Evolutionary conservation across 2,797 vertebrate genomes (phyloP), one percentile per base, ranked within the genome.

Genomic region (Oryzias sinensis): DNA sequence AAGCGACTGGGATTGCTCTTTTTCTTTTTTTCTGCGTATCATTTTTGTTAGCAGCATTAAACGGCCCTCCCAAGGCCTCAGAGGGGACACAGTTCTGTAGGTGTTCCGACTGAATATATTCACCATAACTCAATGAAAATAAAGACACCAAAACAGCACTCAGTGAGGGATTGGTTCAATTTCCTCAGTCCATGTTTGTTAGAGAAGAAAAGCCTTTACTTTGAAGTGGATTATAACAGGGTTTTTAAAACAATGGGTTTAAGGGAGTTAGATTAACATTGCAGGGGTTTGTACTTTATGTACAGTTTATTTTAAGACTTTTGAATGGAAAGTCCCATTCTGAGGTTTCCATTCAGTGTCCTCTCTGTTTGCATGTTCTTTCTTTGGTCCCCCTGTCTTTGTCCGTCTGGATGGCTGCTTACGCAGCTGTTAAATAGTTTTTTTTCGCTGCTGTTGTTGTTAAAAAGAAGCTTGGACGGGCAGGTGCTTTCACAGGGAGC

Each of bases 211-310:
- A 83, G 82, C 79, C 66, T 75, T 70, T 74, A 79, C 76, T 87
- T 90, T 90, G 87, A 89, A 88, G 77, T 83, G 76, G 83, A 87
- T 89, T 91, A 90, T 74, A 88, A 86, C 9, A 11, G 33, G 80
- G 76, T 88, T 89, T 73, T 89, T 72, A 76, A 84, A 86, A 86
- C 77, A 86, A 87, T 88, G 82, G 88, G 87, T 90, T 91, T 91
- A 91, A 82, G 66, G 66, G 84, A 80, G 85, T 84, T 87, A 88
- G 87, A 91, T 90, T 90, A 91, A 90, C 84, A 80, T 88, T 87
- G 86, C 81, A 80, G 78, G 76, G 78, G 72, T 80, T 86, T 90
- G 82, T 86, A 80, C 81, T 88, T 88, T 81, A 80, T 78, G 82
- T 88, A 79, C 77, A 88, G 84, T 88, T 87, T 84, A 90, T 92